phyloP scores from a whole-genome alignment of 1,140 invertebrate genomes.

The Drosophila kikkawai region DNA sequence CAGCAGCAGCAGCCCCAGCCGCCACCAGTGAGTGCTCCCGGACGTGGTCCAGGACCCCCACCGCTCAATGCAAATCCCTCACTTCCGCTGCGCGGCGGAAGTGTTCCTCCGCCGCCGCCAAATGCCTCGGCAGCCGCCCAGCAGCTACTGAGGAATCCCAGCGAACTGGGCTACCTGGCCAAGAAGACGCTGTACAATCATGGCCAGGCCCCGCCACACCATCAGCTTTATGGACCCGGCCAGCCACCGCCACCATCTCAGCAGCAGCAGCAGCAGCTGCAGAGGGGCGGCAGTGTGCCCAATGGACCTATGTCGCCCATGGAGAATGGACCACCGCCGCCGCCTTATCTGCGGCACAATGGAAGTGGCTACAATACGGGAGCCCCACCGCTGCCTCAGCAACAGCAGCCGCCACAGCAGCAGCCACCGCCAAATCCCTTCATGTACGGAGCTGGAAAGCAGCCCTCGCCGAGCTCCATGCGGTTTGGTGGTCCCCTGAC shows the following conservation, averaged over 20 bases:
- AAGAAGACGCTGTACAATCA: constrained; percentile 78
- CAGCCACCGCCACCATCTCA: constrained; percentile 57
- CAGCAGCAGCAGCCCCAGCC: constrained; percentile 54
- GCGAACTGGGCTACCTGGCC: constrained; percentile 74
- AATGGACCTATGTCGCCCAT: constrained; percentile 83
- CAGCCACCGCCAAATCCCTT: constrained; percentile 62
- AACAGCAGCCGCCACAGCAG: constrained; percentile 36
- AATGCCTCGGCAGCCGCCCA: constrained; percentile 57
- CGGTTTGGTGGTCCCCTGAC: constrained; percentile 71
- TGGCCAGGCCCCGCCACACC: constrained; percentile 67
- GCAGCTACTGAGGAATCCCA: constrained; percentile 72
- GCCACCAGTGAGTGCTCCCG: constrained; percentile 52
- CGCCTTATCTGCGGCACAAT: constrained; percentile 70
- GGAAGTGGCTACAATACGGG: constrained; percentile 67
- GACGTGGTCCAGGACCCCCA: constrained; percentile 55
- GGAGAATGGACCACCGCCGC: constrained; percentile 67
- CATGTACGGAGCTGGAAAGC: constrained; percentile 63
- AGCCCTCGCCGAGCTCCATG: constrained; percentile 77
- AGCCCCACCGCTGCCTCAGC: constrained; percentile 50
- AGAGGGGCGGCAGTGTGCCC: constrained; percentile 73
- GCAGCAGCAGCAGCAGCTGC: constrained; percentile 60
- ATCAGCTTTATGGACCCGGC: constrained; percentile 67
- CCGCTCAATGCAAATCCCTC: constrained; percentile 50
- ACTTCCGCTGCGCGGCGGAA: constrained; percentile 69
- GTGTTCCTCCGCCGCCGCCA: constrained; percentile 66